phyloP scores from a whole-genome alignment of 1,140 invertebrate species.

The Ganaspis sp. region DNA sequence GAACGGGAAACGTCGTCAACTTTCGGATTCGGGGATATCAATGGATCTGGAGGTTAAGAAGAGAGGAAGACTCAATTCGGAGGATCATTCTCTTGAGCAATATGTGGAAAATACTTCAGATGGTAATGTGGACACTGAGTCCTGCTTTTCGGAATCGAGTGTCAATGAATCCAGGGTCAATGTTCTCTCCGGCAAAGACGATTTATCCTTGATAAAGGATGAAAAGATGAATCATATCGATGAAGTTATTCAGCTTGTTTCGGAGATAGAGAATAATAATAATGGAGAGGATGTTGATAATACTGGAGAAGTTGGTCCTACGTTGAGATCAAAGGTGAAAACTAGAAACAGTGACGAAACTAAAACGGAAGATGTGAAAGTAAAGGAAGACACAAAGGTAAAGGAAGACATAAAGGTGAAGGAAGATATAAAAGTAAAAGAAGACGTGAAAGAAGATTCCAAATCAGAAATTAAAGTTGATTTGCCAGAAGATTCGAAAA shows the following conservation, averaged over 20 bases:
- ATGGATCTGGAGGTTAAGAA: slow-evolving; percentile 75
- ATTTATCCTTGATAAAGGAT: slow-evolving; percentile 58
- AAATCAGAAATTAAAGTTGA: slow-evolving; percentile 33
- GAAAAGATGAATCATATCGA: slow-evolving; percentile 71
- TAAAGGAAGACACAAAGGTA: no score
- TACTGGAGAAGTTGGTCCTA: slow-evolving; percentile 63
- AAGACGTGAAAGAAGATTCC: no score
- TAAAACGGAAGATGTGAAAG: slow-evolving; percentile 49
- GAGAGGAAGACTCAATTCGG: slow-evolving; percentile 78
- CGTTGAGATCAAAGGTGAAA: slow-evolving; percentile 72
- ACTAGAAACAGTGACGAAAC: slow-evolving; percentile 60
- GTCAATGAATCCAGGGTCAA: slow-evolving; percentile 56
- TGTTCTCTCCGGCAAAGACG: slow-evolving; percentile 49
- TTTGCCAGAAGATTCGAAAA: slow-evolving; percentile 49
- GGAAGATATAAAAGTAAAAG: slow-evolving; percentile 50
- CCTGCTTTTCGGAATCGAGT: slow-evolving; percentile 78
- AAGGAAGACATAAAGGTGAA: no score
- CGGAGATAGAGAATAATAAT: slow-evolving; percentile 66
- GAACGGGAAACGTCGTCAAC: slow-evolving; percentile 80
- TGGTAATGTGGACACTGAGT: slow-evolving; percentile 73
- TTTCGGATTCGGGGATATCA: slow-evolving; percentile 72
- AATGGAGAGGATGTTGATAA: slow-evolving; percentile 65
- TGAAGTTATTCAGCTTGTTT: slow-evolving; percentile 65
- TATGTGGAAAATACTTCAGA: slow-evolving; percentile 69
- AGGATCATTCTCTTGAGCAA: slow-evolving; percentile 77